Evolutionary conservation across 2,888 invertebrate species (phyloP).

Genomic region (Siphlonurus alternatus): DNA sequence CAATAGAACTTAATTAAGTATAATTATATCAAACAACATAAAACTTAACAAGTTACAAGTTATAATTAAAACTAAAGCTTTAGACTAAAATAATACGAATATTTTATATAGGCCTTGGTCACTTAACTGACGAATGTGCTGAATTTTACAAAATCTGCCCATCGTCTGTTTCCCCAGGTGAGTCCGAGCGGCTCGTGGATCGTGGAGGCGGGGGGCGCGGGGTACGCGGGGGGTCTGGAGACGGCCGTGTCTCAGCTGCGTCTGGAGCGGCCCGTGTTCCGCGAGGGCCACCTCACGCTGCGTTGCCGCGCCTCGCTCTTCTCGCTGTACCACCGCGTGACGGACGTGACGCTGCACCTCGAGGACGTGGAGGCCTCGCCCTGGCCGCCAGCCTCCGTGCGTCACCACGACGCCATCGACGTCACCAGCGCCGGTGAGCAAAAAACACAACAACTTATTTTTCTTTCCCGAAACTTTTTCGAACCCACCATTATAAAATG

Average conservation of each 20-base stretch:
- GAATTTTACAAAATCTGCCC: no score
- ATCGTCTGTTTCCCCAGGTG: no score
- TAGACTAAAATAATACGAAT: no score
- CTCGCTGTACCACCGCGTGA: constrained; percentile 7
- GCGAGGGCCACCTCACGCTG: constrained; percentile 4
- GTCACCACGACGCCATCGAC: neutral
- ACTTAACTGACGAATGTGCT: no score
- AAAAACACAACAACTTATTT: no score
- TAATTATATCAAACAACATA: no score
- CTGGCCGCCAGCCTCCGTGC: neutral
- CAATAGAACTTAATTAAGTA: no score
- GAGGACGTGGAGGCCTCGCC: neutral
- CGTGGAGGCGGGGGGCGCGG: neutral
- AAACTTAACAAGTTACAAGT: no score
- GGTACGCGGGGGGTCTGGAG: neutral
- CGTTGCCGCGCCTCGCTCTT: constrained; percentile 9
- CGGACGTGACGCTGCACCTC: neutral
- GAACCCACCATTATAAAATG: no score
- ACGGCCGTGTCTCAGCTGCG: neutral
- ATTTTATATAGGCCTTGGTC: no score
- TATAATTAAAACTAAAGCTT: no score
- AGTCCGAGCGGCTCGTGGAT: neutral
- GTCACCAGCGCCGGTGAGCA: neutral
- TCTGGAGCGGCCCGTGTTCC: neutral
- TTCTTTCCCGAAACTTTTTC: no score